Conservation (phyloP, 1,140 invertebrate genomes). For the Drosophila miranda region DNA sequence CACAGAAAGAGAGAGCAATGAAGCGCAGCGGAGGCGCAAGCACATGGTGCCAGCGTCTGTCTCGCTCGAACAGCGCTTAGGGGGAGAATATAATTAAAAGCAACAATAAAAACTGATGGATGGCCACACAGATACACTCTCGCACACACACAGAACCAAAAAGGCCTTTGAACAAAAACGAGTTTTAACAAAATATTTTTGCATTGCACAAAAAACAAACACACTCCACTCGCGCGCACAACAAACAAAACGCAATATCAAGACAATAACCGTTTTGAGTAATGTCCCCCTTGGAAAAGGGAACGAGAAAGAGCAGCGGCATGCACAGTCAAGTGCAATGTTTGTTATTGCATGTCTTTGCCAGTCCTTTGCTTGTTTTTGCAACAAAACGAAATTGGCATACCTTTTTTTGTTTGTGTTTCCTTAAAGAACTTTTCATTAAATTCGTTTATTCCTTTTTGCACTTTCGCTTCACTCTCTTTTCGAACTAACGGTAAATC, state of each 20-base stretch:
- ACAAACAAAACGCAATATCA: conserved; percentile 24
- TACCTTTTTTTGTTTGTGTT: conserved; percentile 25
- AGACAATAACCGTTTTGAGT: conserved; percentile 2
- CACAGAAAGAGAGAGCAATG: too few relatives aligned
- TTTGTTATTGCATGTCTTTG: conserved; percentile 5
- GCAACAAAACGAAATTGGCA: conserved; percentile 12
- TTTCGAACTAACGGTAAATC: too few relatives aligned
- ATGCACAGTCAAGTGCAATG: conserved; percentile 33
- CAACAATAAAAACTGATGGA: conserved; percentile 43
- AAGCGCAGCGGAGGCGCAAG: not conserved
- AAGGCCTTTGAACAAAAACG: conserved; percentile 45
- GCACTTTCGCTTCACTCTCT: too few relatives aligned
- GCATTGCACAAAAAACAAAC: conserved; percentile 54
- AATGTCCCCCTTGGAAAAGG: conserved; percentile 31
- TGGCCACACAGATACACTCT: conserved; percentile 18
- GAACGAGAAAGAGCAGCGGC: conserved; percentile 21
- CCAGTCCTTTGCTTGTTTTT: conserved; percentile 6
- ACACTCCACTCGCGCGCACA: conserved; percentile 16
- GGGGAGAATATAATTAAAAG: conserved; percentile 35
- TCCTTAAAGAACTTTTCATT: conserved; percentile 4
- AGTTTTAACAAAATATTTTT: conserved; percentile 67
- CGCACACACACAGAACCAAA: conserved; percentile 20
- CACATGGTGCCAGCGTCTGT: conserved; percentile 56
- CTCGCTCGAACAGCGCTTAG: conserved; percentile 3
- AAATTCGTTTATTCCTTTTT: conserved; percentile 30